A percentile compares a stretch with the other conserved stretches of the same genome.
Conservation (phyloP, 1,140 invertebrate genomes). For the Maconellicoccus hirsutus region DNA sequence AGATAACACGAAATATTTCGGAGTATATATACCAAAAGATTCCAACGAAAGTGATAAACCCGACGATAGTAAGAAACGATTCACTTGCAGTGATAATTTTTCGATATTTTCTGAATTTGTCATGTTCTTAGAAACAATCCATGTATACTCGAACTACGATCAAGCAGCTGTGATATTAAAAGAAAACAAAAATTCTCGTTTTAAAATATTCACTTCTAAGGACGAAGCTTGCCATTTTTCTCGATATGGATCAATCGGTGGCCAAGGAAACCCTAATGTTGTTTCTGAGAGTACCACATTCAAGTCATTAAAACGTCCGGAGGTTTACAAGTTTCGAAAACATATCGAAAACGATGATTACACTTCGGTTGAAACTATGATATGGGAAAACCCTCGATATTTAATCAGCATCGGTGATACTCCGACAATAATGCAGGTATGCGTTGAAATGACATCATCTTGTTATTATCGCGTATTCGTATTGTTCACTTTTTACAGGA, state of each 20-base stretch:
- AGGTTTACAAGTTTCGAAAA: conserved; percentile 63
- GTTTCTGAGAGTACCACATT: conserved; percentile 48
- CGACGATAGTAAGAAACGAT: no score
- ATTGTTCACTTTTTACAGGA: conserved; percentile 41
- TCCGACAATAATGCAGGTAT: conserved; percentile 72
- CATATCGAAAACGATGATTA: conserved; percentile 61
- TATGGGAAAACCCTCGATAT: conserved; percentile 75
- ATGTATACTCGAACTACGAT: background rate
- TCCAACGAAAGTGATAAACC: no score
- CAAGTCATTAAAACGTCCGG: conserved; percentile 61
- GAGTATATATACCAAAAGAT: no score
- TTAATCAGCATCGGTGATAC: conserved; percentile 79
- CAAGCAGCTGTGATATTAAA: background rate
- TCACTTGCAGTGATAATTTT: no score
- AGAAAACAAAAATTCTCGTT: conserved; percentile 50
- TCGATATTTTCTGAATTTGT: no score
- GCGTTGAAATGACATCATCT: background rate
- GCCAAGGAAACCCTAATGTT: conserved; percentile 38
- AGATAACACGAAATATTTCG: no score
- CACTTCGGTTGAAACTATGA: conserved; percentile 45
- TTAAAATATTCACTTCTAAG: conserved; percentile 58
- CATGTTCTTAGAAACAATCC: background rate
- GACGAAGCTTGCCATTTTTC: conserved; percentile 58
- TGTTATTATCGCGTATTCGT: background rate
- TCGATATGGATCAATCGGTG: conserved; percentile 38